Percentiles rank a stretch among this genome's conserved stretches.
phyloP scores from a whole-genome alignment of 2,113 vertebrate genomes.

The Antigone vipio region DNA sequence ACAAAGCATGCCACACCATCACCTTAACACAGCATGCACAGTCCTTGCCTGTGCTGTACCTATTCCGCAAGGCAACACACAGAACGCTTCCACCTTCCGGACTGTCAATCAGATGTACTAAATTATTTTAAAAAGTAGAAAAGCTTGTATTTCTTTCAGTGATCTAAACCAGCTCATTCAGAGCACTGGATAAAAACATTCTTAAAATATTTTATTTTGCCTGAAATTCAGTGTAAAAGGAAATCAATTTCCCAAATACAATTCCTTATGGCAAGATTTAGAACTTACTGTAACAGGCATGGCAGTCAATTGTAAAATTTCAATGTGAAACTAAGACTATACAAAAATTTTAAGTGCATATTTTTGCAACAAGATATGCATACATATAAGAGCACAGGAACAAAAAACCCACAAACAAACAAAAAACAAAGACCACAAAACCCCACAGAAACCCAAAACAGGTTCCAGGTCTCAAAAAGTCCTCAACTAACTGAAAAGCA shows the following conservation, averaged over 20 bases:
- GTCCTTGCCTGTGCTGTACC: not conserved
- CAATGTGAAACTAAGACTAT: conserved; percentile 48
- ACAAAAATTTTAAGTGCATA: not conserved
- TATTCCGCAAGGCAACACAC: conserved; percentile 32
- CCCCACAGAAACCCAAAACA: not conserved
- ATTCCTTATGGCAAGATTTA: not conserved
- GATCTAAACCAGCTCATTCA: conserved; percentile 59
- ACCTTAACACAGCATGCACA: not conserved
- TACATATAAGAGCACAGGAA: not conserved
- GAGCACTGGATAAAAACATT: conserved; percentile 52
- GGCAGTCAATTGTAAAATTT: conserved; percentile 44
- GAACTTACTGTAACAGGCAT: conserved; percentile 25
- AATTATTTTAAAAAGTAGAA: conserved; percentile 48
- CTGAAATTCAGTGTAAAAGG: conserved; percentile 33
- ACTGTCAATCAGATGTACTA: conserved; percentile 35
- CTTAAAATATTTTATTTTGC: conserved; percentile 57
- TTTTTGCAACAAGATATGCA: not conserved
- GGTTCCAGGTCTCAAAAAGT: not conserved
- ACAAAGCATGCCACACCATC: not conserved
- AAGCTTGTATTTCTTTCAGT: conserved; percentile 64
- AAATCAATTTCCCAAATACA: conserved; percentile 14
- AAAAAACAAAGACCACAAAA: too few relatives aligned
- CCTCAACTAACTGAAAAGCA: not conserved
- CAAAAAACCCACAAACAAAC: not conserved
- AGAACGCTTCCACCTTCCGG: conserved; percentile 20